Base-by-base conservation (phyloP, 2,113 vertebrate genomes). In the Marmota monax region DNA sequence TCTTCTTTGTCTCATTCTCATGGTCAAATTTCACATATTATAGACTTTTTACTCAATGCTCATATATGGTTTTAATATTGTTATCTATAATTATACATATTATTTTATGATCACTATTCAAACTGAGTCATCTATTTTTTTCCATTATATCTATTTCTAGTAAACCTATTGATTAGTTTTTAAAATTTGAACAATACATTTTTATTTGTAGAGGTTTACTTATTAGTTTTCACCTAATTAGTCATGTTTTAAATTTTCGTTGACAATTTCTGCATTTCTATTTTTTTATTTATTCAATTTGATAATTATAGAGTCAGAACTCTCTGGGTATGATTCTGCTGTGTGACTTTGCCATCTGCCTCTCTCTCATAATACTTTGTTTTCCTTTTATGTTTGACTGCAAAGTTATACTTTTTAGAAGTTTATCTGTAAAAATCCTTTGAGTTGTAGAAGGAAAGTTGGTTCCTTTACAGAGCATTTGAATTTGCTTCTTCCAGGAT, bases 341-440 rank as follows among this genome's bases (percentile, higher is more conserved):
- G 1, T 84, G 25, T 84, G 29, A 84, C 16, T 88, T 97, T 88
- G 18, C 72, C 56, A 89, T 69, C 73, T 96, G 72, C 48, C 22
- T 87, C 34, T 94, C 45, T 86, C 39, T 92, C 69, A 34, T 29
- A 72, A 13, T 86, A 82, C 42, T 69, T 80, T 90, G 32, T 92
- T 82, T 48, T 77, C 20, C 48, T 88, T 93, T 96, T 48, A 83
- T 6, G 2, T 84, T 94, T 56, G 51, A 82, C 73, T 82, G 17
- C 27, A 63, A 86, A 67, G 20, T 74, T 90, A 23, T 34, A 74
- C 34, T 37, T 80, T 84, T 85, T 86, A 51, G 37, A 84, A 74
- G 85, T 88, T 91, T 90, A 88, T 65, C 32, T 84, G 17, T 94
- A 56, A 95, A 94, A 79, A 56, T 48, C 10, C n/a, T 79, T 79